Base-by-base conservation (phyloP, 2,113 vertebrate species). In the Pollachius pollachius region DNA sequence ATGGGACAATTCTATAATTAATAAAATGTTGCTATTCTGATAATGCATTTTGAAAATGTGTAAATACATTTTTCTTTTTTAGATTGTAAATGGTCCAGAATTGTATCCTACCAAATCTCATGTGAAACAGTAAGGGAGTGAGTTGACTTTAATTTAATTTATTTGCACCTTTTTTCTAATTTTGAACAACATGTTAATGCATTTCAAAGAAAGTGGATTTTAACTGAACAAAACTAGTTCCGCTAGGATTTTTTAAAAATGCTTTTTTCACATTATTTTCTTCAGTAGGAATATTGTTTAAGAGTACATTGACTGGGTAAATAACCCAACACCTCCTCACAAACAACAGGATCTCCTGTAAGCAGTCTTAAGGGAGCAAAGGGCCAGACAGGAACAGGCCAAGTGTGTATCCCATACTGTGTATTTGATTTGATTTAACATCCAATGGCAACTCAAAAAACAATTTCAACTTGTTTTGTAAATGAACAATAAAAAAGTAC, bases 401-500 rank as follows among this genome's bases (percentile, higher is more conserved):
- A 82, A 87, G 80, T 79, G 78, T 83, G 69, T 84, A 84, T 80
- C 41, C 62, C 80, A 58, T 69, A 82, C 58, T 61, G 56, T 79
- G 70, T 66, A 64, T 56, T 64, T 54, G 64, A 62, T 70, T 78
- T 80, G 71, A 37, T 27, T 65, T 23, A n/a, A 57, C 8, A 12
- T 48, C 41, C 41, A 48, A 48, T 48, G 17, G 54, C n/a, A 13
- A 21, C 11, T 3, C 17, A 23, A 59, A 17, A 63, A 71, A 71
- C 73, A 73, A 75, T 71, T 86, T 76, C 84, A 85, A 88, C 85
- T 89, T 76, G 80, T 76, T 86, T 89, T 80, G 74, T 89, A 89
- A 78, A 83, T 82, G 85, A 70, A 83, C 74, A 91, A 91, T 90
- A 91, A 91, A 92, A 69, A 78, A 34, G 82, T 34, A 48, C 12